Evolutionary conservation across 2,797 vertebrate genomes (phyloP), one percentile per base, ranked within the genome.

Genomic region (Loris lydekkerianus): DNA sequence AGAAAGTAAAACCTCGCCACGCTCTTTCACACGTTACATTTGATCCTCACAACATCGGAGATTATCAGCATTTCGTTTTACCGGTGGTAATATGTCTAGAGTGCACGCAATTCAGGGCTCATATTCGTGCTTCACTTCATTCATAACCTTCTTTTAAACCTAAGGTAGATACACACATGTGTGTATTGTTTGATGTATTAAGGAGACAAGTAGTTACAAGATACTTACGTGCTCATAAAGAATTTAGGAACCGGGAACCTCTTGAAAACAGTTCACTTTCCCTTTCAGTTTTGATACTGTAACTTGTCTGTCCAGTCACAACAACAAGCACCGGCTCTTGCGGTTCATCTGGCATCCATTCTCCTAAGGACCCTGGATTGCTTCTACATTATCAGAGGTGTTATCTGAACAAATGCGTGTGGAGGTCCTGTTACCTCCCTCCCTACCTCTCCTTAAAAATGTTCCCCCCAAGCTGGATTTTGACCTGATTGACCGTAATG

Each of bases 401-500:
- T 58, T 72, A 77, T 29, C 46, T 80, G 86, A n/a, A 5, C 82
- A 25, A 49, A 58, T 15, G 63, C 34, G n/a, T 31, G 53, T 34
- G 69, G 23, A 46, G 77, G 56, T 65, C 34, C 0, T 63, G 49
- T 86, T 73, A 70, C 60, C 89, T 73, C 3, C 82, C 77, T 92
- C 77, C 37, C 77, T 92, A 72, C 37, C 10, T 0, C 2, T 63
- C 40, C 80, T 80, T 80, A n/a, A 56, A 75, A 56, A 43, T n/a
- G 20, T 17, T 3, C 4, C 21, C 70, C 43, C 53, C 89, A 97
- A 95, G 97, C 95, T 96, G 97, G 43, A 0, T 97, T 98, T 98
- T 98, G 97, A 98, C 95, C 97, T 97, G 98, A 97, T 97, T 98
- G 97, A 97, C 97, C 94, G 31, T 98, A 98, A 98, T 98, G 97